Evolutionary conservation across 2,888 invertebrate species (phyloP).

Genomic region (Axea sp.): DNA sequence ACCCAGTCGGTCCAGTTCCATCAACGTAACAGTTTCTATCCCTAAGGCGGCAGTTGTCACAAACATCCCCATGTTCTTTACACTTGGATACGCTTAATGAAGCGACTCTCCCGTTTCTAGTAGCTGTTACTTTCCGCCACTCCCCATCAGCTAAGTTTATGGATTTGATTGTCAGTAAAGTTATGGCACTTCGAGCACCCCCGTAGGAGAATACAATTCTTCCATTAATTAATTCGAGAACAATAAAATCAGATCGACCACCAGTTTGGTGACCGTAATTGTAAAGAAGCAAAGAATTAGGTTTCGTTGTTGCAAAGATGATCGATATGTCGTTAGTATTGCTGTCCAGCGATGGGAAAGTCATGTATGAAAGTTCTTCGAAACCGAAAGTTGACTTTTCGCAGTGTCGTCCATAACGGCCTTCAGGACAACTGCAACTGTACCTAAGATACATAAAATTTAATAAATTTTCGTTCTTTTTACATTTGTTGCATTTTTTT

Average conservation of each 20-base stretch:
- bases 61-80: constrained; percentile 91
- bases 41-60: constrained; percentile 91
- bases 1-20: constrained; percentile 94
- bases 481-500: too few relatives aligned
- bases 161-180: constrained; percentile 86
- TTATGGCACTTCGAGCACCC: constrained; percentile 92
- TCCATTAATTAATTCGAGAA: constrained; percentile 92
- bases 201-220: constrained; percentile 94
- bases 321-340: constrained; percentile 95
- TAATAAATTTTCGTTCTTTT: constrained; percentile 8
- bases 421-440: constrained; percentile 87
- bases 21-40: constrained; percentile 91
- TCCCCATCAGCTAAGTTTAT: constrained; percentile 89
- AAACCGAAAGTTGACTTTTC: constrained; percentile 95
- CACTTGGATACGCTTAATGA: constrained; percentile 91
- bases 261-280: constrained; percentile 94
- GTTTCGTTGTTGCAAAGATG: constrained; percentile 93
- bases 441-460: constrained; percentile 65
- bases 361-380: constrained; percentile 92
- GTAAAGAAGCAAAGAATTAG: constrained; percentile 92
- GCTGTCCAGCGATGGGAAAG: constrained; percentile 91
- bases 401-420: constrained; percentile 93
- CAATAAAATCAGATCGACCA: constrained; percentile 94
- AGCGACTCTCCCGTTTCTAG: constrained; percentile 91
- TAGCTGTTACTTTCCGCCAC: constrained; percentile 96